Conservation (phyloP, 2,797 vertebrate genomes). For the Premnoplex brunnescens region DNA sequence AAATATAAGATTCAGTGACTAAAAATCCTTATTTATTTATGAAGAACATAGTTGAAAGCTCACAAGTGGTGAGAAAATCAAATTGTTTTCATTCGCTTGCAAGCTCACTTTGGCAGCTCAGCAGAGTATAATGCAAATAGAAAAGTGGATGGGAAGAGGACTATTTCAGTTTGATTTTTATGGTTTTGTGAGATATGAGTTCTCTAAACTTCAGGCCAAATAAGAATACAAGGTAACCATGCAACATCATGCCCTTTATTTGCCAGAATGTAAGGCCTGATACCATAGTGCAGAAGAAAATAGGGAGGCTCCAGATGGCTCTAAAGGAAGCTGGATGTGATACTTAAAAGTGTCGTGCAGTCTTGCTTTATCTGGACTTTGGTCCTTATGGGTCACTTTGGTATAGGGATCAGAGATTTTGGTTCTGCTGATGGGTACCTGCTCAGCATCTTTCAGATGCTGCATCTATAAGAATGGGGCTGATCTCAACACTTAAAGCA, state of each 20-base stretch:
- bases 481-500: not conserved
- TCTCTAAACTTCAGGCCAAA: not conserved
- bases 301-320: not conserved
- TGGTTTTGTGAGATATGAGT: not conserved
- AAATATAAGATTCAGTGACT: not conserved
- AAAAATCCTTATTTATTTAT: not conserved
- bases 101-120: not conserved
- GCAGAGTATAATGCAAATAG: not conserved
- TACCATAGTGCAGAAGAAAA: not conserved
- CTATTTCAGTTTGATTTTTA: not conserved
- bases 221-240: not conserved
- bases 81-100: not conserved
- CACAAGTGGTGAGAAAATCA: not conserved
- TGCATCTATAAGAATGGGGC: not conserved
- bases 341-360: not conserved
- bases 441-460: not conserved
- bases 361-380: not conserved
- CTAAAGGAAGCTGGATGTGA: not conserved
- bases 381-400: not conserved
- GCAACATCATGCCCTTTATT: not conserved
- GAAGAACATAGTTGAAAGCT: not conserved
- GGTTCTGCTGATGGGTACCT: not conserved
- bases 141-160: not conserved
- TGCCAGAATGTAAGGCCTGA: not conserved
- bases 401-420: not conserved